Evolutionary conservation across 2,888 invertebrate genomes (phyloP), one percentile per base, ranked within the genome.

Genomic region (Limulus polyphemus): DNA sequence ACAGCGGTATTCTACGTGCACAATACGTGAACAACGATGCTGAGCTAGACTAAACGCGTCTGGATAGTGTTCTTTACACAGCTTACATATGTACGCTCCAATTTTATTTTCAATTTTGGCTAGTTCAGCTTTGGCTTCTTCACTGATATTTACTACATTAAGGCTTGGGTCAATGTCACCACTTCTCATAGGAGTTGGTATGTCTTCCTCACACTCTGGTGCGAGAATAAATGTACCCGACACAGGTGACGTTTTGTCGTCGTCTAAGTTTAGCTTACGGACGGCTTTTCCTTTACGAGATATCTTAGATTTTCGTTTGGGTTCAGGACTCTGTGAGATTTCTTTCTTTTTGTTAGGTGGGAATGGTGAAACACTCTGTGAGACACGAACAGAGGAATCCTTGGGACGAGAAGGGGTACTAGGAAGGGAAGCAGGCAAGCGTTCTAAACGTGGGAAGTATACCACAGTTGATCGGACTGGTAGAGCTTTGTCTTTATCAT

Each of bases 1-100:
- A 74, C 98, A 99, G 59, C 94, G 83, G 78, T 99, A 99, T 76
- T 98, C 97, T 69, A 98, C 93, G 78, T 98, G 95, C 0, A 95
- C 91, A 70, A 97, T 97, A 67, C 94, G 82, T 1, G 95, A 91
- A 77, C 98, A 99, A 10, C 94, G 83, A 76, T 99, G 99, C 75
- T 95, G 94, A 0, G 99, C 99, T 72, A 99, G 79, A 64, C 88
- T 89, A 77, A 99, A 99, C 10, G 98, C 97, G 74, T 99, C 98
- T 61, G 87, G 87, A 79, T 91, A 98, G 68, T 90, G 79, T 67
- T 92, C 86, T 66, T 89, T 84, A 78, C 99, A 99, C 58, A 99
- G 82, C 68, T 91, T 84, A 77, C 99, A 99, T 71, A 95, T 85
- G 79, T 95, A 98, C 68, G 90, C 91, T 11, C 98, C 98, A 66